Evolutionary conservation across 2,113 vertebrate genomes (phyloP), one percentile per base, ranked within the genome.

Genomic region (Serinus canaria): DNA sequence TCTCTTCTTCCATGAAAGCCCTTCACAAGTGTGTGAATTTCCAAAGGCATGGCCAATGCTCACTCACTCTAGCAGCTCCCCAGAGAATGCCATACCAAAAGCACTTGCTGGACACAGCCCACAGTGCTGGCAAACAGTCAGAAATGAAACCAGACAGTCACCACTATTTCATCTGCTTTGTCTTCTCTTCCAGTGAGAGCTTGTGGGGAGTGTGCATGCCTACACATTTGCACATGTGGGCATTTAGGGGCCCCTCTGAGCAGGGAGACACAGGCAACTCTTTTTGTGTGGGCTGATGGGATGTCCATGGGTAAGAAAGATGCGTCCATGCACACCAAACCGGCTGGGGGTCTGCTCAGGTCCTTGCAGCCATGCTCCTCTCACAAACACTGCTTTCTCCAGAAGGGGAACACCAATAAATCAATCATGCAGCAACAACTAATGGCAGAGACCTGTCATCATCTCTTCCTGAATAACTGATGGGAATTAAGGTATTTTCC

Each of bases 161-260:
- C 37, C 17, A 41, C 9, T 81, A 5, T 74, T 85, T 75, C 9
- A n/a, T 56, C 52, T 64, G 28, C 63, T 89, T 81, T 68, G 12
- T 58, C n/a, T 83, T 81, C 46, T 74, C 43, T 25, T 56, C 28
- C 31, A 41, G 18, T n/a, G 46, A 70, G 25, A 2, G 0, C n/a
- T 39, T 22, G 16, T 27, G 18, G 16, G 13, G 17, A 28, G 13
- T 18, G 17, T 52, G 27, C 31, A 31, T 7, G 8, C 5, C 7
- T 11, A 21, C 15, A 24, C 0, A 0, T 52, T 59, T 68, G 49
- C 1, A 1, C 11, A 12, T 7, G 13, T 3, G 24, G 46, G 8
- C 13, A 37, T 58, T 70, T 58, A 81, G 27, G 63, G 27, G 22
- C 3, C 31, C 9, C 23, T 59, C 30, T 55, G 67, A 85, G 24